Base-by-base conservation (phyloP, 2,888 invertebrate genomes). In the Tanytarsus gracilentus region DNA sequence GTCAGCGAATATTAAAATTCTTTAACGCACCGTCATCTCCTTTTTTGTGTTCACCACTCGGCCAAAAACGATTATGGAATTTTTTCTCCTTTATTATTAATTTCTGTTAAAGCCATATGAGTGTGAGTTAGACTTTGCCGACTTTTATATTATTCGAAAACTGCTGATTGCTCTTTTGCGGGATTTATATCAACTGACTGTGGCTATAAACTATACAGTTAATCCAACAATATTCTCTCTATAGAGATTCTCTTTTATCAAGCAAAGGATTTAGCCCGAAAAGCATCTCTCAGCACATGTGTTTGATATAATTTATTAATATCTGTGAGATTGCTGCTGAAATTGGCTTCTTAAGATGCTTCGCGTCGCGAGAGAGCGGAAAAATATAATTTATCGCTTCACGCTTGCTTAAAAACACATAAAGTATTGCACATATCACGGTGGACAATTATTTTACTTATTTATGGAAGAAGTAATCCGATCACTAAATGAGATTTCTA, bases 381-480 rank as follows among this genome's bases (percentile, higher is more conserved):
- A 30, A 30, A 30, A 30, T 8, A 30, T 16, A 36, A 55, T 55
- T 55, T 55, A 55, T 55, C 14, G 53, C 53, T 16, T 39, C 53
- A 55, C 39, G 36, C 30, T 23, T 36, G 25, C 25, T 55, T 39
- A 55, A 55, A 55, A 7, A 16, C 7, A 23, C 23, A 55, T 55
- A 53, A 53, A 36, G 23, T 6, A 55, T 23, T 55, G 11, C n/a
- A 2, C 14, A 39, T 21, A 30, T 23, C 4, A 39, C 30, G 7
- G 36, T 29, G 39, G 53, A 55, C 53, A 55, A 55, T 55, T 55
- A 55, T 55, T 55, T n/a, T 16, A 33, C 29, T 29, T 52, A 52
- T 52, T 52, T 52, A 52, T 52, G 21, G n/a, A n/a, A n/a, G n/a
- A n/a, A n/a, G n/a, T n/a, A n/a, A n/a, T n/a, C n/a, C n/a, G n/a